phyloP scores from a whole-genome alignment of 2,113 vertebrate species.

The Plecotus auritus region DNA sequence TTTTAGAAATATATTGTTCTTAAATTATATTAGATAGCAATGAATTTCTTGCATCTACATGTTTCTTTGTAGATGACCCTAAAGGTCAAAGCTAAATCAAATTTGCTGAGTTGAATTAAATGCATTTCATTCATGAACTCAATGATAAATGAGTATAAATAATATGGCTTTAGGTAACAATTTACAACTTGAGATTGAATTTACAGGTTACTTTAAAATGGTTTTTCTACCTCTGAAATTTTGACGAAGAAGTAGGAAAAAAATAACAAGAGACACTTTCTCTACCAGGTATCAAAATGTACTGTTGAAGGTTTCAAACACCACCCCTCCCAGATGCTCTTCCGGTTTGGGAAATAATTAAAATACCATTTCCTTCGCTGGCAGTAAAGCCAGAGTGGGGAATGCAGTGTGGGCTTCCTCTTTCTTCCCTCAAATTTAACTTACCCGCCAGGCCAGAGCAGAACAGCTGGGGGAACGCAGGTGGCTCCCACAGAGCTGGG shows the following conservation, averaged over 20 bases:
- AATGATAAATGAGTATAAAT: neutral
- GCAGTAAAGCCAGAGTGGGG: neutral
- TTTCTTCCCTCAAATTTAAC: neutral
- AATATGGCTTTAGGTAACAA: neutral
- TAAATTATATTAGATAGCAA: conserved; percentile 16
- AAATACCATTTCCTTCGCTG: neutral
- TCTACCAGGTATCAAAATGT: neutral
- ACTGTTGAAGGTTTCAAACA: neutral
- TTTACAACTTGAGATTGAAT: neutral
- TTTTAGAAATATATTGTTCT: conserved; percentile 10
- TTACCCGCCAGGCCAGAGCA: too few relatives aligned
- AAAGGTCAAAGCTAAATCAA: neutral
- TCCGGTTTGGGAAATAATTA: neutral
- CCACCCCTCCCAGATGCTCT: neutral
- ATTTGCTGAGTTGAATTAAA: neutral
- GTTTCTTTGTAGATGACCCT: neutral
- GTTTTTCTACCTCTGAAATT: neutral
- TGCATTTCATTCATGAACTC: neutral
- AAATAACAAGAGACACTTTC: neutral
- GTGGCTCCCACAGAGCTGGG: fast-evolving
- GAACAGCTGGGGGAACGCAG: neutral
- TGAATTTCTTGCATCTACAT: neutral
- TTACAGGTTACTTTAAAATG: neutral
- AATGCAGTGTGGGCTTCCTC: neutral
- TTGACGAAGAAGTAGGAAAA: neutral